phyloP scores from a whole-genome alignment of 2,113 vertebrate species.

The Ptilonorhynchus violaceus region DNA sequence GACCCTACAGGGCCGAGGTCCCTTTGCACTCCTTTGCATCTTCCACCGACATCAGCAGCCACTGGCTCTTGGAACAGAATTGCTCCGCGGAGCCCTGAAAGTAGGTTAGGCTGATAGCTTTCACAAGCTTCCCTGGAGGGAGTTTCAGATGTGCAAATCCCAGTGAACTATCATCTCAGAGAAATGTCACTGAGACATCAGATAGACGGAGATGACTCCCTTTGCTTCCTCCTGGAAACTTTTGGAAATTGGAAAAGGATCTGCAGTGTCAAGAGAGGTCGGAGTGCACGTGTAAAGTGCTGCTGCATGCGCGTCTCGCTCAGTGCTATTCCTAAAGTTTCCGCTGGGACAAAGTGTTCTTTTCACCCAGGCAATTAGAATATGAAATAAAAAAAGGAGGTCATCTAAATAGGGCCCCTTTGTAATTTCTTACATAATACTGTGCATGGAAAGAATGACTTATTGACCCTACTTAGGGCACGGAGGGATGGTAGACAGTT shows the following conservation, averaged over 20 bases:
- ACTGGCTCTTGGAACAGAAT: neutral
- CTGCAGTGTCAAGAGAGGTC: neutral
- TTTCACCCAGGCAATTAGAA: neutral
- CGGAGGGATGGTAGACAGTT: neutral
- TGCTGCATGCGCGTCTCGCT: fast-evolving
- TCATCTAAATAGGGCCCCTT: neutral
- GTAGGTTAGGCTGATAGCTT: neutral
- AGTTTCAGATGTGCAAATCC: conserved; percentile 48
- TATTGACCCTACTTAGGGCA: neutral
- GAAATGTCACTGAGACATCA: neutral
- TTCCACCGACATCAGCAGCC: neutral
- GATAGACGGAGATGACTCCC: neutral
- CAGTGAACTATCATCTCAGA: neutral
- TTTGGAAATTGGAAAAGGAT: neutral
- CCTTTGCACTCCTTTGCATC: neutral
- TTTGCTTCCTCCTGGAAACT: conserved; percentile 8
- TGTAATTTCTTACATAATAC: neutral
- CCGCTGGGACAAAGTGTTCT: neutral
- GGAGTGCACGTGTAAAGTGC: neutral
- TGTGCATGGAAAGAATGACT: neutral
- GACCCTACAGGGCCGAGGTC: neutral
- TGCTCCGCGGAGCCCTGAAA: neutral
- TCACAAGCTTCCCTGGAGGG: neutral
- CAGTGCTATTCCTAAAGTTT: neutral
- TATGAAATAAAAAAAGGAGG: neutral